Conservation (phyloP, 2,797 vertebrate species). For the Agapornis canus region DNA sequence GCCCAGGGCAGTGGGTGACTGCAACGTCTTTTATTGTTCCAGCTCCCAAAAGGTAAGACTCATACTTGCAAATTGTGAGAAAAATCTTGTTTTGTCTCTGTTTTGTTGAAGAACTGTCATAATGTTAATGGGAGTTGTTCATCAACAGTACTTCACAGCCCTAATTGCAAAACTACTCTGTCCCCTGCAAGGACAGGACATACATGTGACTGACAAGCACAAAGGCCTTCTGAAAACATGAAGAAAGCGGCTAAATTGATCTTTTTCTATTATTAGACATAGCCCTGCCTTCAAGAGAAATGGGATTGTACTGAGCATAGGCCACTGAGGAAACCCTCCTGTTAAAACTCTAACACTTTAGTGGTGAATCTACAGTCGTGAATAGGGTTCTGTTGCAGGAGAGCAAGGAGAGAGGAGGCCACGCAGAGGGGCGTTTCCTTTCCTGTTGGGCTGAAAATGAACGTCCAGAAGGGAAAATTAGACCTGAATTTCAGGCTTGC, state of each 20-base stretch:
- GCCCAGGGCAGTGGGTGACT: constrained; percentile 18
- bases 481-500: not conserved
- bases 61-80: constrained; percentile 11
- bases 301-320: not conserved
- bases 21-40: constrained; percentile 15
- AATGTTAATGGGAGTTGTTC: not conserved
- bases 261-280: not conserved
- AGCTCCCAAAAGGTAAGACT: constrained; percentile 40
- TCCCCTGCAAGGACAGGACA: not conserved
- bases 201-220: not conserved
- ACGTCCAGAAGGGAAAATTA: not conserved
- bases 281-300: not conserved
- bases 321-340: not conserved
- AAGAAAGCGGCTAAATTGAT: not conserved
- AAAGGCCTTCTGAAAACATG: not conserved
- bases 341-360: not conserved
- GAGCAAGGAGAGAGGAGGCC: not conserved
- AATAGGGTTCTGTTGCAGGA: not conserved
- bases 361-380: not conserved
- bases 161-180: not conserved
- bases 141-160: not conserved
- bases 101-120: constrained; percentile 16
- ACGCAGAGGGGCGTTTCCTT: not conserved
- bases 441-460: not conserved
- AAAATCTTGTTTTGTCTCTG: not conserved